Evolutionary conservation across 2,797 vertebrate genomes (phyloP), one percentile per base, ranked within the genome.

Genomic region (Neosilurus hyrtlii): DNA sequence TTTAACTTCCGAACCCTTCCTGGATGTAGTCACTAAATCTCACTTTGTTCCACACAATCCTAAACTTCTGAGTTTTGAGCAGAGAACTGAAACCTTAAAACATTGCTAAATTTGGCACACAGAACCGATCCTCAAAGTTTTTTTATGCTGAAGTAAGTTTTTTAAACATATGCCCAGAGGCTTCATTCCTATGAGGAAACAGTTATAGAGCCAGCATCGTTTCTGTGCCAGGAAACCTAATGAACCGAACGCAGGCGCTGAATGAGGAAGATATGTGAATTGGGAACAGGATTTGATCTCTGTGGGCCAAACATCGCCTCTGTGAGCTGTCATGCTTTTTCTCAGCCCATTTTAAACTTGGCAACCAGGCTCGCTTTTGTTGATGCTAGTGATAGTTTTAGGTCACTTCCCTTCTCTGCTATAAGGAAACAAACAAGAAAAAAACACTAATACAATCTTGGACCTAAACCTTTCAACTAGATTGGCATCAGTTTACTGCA

Each of bases 311-410:
- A 75, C 63, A 59, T 75, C 6, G 62, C 35, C 35, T 74, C 30
- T 79, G 72, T 59, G 74, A 72, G 67, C 61, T 66, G 51, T 62
- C 43, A 82, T 65, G 71, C n/a, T 20, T 59, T 74, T 81, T 75
- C 49, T 83, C 68, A 82, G 80, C 71, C 57, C 61, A 68, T 85
- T 85, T 71, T 83, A 79, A 86, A 79, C 54, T 65, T 81, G 67
- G 52, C 78, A 75, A 56, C 12, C 56, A 18, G 26, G 62, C 61
- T 61, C 4, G 22, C 83, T 66, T 81, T 56, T 82, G 75, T 80
- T 82, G 65, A 80, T 79, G 62, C 12, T 43, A 75, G 56, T 80
- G 70, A 85, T 85, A 71, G 75, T 82, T 85, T 79, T 65, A 79
- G 79, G 79, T 35, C 82, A 79, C 72, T 35, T 83, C 73, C 35